These are phyloP conservation scores for Hybos culiciformis DNA, from an alignment of 2,888 invertebrate genomes.

Conservation along the genomic window DNA sequence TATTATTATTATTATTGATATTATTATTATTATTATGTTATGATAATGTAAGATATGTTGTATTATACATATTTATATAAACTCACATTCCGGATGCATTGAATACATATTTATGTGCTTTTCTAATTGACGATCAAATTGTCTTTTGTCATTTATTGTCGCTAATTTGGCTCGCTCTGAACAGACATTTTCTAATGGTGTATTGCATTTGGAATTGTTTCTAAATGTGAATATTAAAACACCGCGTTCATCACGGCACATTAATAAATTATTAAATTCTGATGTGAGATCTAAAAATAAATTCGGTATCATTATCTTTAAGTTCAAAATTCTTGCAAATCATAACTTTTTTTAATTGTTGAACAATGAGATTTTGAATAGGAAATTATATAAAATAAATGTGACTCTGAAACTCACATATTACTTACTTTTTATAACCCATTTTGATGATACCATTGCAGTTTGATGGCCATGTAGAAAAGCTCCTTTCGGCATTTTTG, in stretches of 20 bases:
- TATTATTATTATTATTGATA: too few relatives aligned
- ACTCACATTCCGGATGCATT: conserved; percentile 36
- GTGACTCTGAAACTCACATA: too few relatives aligned
- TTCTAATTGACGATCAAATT: conserved; percentile 42
- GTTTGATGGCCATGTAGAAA: conserved; percentile 44
- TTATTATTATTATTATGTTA: too few relatives aligned
- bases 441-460: conserved; percentile 40
- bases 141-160: conserved; percentile 33
- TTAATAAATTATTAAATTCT: conserved; percentile 29
- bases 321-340: too few relatives aligned
- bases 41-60: not conserved
- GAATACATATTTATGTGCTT: conserved; percentile 44
- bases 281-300: conserved; percentile 44
- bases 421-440: conserved; percentile 38
- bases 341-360: too few relatives aligned
- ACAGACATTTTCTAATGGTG: conserved; percentile 33
- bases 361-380: too few relatives aligned
- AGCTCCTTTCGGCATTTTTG: conserved; percentile 46
- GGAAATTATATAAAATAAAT: too few relatives aligned
- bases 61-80: not conserved
- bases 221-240: conserved; percentile 30
- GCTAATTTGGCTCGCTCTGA: conserved; percentile 35
- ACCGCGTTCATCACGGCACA: conserved; percentile 28
- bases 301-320: too few relatives aligned
- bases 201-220: conserved; percentile 25